phyloP scores from a whole-genome alignment of 2,113 vertebrate species.

The Oryctolagus cuniculus region mOryCun1.1 NC_091443.1:33544501-33545000 shows the following conservation, averaged over 20 bases:
- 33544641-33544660: not conserved
- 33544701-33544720: not conserved
- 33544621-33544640: constrained; percentile 8
- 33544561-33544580: not conserved
- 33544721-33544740: not conserved
- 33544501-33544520: not conserved
- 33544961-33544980: constrained; percentile 56
- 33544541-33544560: not conserved
- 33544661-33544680: not conserved
- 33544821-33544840: not conserved
- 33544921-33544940: constrained; percentile 49
- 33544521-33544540: not conserved
- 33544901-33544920: not conserved
- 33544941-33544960: constrained; percentile 9
- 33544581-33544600: not conserved
- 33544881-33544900: not conserved
- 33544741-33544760: not conserved
- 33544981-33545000: constrained; percentile 39
- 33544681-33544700: not conserved
- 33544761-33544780: not conserved
- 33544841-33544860: not conserved
- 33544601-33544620: not conserved
- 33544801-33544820: not conserved
- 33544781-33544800: not conserved
- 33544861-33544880: not conserved